Conservation (phyloP, 2,113 vertebrate genomes). For the Camarhynchus parvulus region DNA sequence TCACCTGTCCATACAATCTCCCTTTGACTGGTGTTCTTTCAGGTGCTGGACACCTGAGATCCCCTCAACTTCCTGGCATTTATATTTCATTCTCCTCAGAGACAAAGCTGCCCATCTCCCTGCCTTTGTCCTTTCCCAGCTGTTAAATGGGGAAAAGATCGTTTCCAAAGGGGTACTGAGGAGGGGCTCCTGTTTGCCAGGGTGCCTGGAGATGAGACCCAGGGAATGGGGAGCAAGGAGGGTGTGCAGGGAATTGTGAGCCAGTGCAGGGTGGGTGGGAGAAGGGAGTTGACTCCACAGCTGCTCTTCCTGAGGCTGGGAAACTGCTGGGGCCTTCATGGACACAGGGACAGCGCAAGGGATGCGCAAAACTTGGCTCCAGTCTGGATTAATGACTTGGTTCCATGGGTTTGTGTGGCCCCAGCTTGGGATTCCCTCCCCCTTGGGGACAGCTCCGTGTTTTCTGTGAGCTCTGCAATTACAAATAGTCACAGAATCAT, state of each 20-base stretch:
- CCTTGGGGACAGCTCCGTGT: fast-evolving
- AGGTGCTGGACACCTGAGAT: neutral
- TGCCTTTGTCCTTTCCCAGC: neutral
- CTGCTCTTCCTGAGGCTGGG: neutral
- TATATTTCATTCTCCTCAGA: neutral
- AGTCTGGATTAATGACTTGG: neutral
- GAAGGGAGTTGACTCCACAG: neutral
- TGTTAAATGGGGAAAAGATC: neutral
- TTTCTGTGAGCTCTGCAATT: neutral
- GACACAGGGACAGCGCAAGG: fast-evolving
- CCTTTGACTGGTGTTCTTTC: neutral
- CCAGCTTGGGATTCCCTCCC: neutral
- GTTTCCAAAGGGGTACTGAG: neutral
- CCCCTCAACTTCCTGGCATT: neutral
- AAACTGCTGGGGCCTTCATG: fast-evolving
- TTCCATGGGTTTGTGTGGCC: fast-evolving
- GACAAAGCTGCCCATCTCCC: neutral
- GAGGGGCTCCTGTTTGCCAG: neutral
- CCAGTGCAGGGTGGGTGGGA: neutral
- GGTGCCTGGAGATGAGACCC: neutral
- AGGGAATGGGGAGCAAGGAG: neutral
- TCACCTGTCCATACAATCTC: neutral
- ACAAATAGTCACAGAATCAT: neutral
- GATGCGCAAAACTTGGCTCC: neutral
- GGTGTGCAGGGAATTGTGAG: neutral